Evolutionary conservation across 1,140 invertebrate genomes (phyloP).

Genomic region (Nylanderia fulva): DNA sequence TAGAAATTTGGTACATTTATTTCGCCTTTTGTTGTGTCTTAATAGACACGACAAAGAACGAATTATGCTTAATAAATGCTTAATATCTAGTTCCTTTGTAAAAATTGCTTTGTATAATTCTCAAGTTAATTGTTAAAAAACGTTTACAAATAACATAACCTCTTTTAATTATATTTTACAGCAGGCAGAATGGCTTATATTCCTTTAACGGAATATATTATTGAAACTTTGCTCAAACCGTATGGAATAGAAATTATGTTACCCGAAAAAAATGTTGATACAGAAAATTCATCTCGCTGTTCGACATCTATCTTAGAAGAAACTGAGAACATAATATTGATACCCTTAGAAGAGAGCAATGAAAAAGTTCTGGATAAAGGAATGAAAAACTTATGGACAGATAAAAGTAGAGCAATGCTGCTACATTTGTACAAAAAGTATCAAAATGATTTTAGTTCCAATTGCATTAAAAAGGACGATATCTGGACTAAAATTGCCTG

Average conservation of each 20-base stretch:
- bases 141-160: no score
- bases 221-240: background rate
- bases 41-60: no score
- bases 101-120: no score
- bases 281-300: background rate
- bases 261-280: background rate
- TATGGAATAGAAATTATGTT: background rate
- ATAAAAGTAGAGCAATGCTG: conserved; percentile 4
- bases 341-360: background rate
- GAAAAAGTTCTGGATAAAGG: background rate
- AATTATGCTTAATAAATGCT: no score
- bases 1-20: background rate
- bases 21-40: no score
- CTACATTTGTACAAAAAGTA: conserved; percentile 2
- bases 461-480: background rate
- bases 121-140: no score
- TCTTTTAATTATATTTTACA: background rate
- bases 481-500: background rate
- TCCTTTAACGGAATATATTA: background rate
- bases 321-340: background rate
- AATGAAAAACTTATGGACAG: background rate
- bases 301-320: background rate
- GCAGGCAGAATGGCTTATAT: background rate
- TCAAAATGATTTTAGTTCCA: background rate
- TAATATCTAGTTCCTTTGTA: no score